Percentiles rank a stretch among this genome's conserved stretches.
These are phyloP conservation scores for Subanguina moxae DNA, from an alignment of 1,140 invertebrate genomes.

Conservation along the genomic window DNA sequence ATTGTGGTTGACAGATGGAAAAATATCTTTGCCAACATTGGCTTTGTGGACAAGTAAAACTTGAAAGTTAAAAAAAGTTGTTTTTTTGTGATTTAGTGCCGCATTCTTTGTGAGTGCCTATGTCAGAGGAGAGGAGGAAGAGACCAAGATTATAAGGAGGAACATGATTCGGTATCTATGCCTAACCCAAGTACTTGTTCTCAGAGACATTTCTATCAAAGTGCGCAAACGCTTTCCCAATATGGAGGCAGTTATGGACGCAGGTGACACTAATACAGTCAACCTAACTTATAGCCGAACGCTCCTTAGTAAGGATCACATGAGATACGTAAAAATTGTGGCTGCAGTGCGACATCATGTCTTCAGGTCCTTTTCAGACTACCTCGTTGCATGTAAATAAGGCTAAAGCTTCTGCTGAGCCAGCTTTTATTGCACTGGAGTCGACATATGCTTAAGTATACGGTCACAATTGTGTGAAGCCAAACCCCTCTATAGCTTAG, in stretches of 20 bases:
- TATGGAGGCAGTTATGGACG: slow-evolving; percentile 77
- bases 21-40: slow-evolving; percentile 51
- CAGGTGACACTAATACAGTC: slow-evolving; percentile 63
- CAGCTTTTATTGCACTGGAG: no score
- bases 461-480: no score
- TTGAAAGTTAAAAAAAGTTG: neutral
- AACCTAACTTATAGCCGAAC: no score
- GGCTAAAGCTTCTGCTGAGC: no score
- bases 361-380: no score
- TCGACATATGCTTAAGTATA: no score
- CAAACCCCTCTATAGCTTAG: no score
- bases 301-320: no score
- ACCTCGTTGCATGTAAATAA: no score
- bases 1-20: slow-evolving; percentile 46
- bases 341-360: no score
- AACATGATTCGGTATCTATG: slow-evolving; percentile 70
- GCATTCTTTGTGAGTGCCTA: slow-evolving; percentile 36
- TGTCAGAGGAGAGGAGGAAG: slow-evolving; percentile 66
- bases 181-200: slow-evolving; percentile 67
- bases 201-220: slow-evolving; percentile 76
- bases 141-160: slow-evolving; percentile 76
- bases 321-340: no score
- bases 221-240: slow-evolving; percentile 79
- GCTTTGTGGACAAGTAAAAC: slow-evolving; percentile 44
- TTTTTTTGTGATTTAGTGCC: slow-evolving; percentile 23